A percentile compares a stretch with the other conserved stretches of the same genome.
Evolutionary conservation across 1,140 invertebrate species (phyloP).

Genomic region (Arctopsyche grandis): DNA sequence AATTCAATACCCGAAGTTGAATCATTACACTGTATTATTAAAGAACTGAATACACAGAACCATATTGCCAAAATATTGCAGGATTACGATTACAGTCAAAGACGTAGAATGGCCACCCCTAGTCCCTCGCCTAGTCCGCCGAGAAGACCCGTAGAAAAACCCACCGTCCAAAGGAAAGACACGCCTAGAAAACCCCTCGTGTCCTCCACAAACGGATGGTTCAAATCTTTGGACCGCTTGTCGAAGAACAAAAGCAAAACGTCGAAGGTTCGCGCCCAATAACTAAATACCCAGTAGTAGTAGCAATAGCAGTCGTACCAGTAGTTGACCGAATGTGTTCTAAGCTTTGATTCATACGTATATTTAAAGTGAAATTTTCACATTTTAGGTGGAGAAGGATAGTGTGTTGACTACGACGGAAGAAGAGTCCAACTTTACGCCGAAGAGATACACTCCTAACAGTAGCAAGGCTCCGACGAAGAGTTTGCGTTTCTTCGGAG

Average conservation of each 20-base stretch:
- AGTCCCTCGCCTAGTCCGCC: slow-evolving; percentile 74
- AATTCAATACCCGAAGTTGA: no score
- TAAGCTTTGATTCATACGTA: not conserved
- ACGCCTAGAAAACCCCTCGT: slow-evolving; percentile 57
- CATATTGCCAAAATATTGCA: slow-evolving; percentile 51
- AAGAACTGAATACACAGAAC: no score
- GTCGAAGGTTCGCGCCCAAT: slow-evolving; percentile 58
- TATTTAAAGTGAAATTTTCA: slow-evolving; percentile 1
- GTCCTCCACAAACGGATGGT: slow-evolving; percentile 64
- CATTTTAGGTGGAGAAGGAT: slow-evolving; percentile 61
- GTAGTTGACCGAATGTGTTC: slow-evolving; percentile 49
- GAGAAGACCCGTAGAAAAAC: slow-evolving; percentile 8
- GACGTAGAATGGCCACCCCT: slow-evolving; percentile 76
- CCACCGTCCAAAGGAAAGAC: slow-evolving; percentile 58
- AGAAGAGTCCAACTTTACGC: slow-evolving; percentile 60
- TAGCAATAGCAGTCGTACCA: no score
- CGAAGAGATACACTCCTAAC: slow-evolving; percentile 60
- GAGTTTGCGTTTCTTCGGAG: slow-evolving; percentile 82
- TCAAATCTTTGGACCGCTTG: slow-evolving; percentile 72
- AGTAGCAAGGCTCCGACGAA: slow-evolving; percentile 66
- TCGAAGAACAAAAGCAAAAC: slow-evolving; percentile 68
- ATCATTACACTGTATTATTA: no score
- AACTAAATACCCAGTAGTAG: not conserved
- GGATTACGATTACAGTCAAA: slow-evolving; percentile 72
- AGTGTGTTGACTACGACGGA: slow-evolving; percentile 60